phyloP scores from a whole-genome alignment of 2,113 vertebrate genomes.

The Chascanopsetta lugubris region DNA sequence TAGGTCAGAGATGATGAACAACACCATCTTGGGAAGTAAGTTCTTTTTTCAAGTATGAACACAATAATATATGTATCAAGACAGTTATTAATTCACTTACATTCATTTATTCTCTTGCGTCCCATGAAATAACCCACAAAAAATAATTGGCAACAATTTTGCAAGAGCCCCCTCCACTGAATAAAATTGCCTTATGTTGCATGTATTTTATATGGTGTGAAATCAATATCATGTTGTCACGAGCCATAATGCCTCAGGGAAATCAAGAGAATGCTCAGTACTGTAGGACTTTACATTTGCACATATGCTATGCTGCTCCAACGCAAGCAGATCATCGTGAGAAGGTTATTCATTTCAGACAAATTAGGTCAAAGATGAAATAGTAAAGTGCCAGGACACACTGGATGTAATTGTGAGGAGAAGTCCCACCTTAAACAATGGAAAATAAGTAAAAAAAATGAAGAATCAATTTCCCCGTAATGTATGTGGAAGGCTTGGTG shows the following conservation, averaged over 20 bases:
- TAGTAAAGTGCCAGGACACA: conserved; percentile 63
- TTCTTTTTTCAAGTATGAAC: no score
- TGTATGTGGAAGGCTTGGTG: not conserved
- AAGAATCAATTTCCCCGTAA: conserved; percentile 30
- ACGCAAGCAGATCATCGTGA: conserved; percentile 33
- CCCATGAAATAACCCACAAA: no score
- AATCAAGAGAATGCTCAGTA: not conserved
- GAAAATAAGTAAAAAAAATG: conserved; percentile 60
- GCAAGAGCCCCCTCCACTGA: not conserved
- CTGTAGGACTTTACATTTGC: not conserved
- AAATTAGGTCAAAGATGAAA: conserved; percentile 69
- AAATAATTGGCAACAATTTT: no score
- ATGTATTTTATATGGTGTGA: not conserved
- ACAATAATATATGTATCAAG: no score
- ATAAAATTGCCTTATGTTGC: not conserved
- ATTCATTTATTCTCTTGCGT: no score
- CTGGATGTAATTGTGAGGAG: conserved; percentile 35
- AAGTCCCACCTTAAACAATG: conserved; percentile 40
- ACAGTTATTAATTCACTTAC: no score
- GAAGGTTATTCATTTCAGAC: conserved; percentile 66
- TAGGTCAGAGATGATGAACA: no score
- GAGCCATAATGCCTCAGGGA: no score
- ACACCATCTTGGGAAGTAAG: no score
- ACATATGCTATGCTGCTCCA: conserved; percentile 10
- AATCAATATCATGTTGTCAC: no score